A percentile compares a stretch with the other conserved stretches of the same genome.
phyloP scores from a whole-genome alignment of 2,888 invertebrate genomes.

The Epistrophe grossulariae region DNA sequence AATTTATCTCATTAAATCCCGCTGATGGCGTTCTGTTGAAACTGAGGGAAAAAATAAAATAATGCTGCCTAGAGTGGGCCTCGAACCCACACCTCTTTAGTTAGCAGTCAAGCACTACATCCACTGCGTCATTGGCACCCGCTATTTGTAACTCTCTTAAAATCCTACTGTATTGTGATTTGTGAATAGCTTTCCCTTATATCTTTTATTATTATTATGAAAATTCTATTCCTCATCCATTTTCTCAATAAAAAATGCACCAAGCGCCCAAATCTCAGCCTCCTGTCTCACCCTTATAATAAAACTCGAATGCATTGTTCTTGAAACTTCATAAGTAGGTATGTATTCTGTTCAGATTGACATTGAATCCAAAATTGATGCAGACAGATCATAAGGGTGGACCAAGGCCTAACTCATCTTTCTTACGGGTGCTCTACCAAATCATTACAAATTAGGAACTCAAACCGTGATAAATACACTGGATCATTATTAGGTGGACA shows the following conservation, averaged over 20 bases:
- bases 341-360: constrained; percentile 5
- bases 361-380: constrained; percentile 36
- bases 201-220: background rate
- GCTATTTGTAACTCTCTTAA: too few relatives aligned
- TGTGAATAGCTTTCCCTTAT: too few relatives aligned
- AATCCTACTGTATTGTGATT: too few relatives aligned
- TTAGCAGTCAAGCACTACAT: too few relatives aligned
- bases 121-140: too few relatives aligned
- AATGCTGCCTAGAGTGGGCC: too few relatives aligned
- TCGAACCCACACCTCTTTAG: too few relatives aligned
- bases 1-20: too few relatives aligned
- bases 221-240: background rate
- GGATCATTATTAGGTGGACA: background rate
- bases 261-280: constrained; percentile 42
- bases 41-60: too few relatives aligned
- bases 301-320: constrained; percentile 34
- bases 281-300: background rate
- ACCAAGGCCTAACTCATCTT: constrained; percentile 22
- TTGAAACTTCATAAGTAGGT: background rate
- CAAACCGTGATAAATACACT: constrained; percentile 45
- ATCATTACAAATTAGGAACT: constrained; percentile 55
- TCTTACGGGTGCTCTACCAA: constrained; percentile 16
- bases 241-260: background rate
- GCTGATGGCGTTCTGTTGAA: too few relatives aligned
- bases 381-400: constrained; percentile 59